Conservation (phyloP, 2,797 vertebrate species). For the Silurus lanzhouensis region DNA sequence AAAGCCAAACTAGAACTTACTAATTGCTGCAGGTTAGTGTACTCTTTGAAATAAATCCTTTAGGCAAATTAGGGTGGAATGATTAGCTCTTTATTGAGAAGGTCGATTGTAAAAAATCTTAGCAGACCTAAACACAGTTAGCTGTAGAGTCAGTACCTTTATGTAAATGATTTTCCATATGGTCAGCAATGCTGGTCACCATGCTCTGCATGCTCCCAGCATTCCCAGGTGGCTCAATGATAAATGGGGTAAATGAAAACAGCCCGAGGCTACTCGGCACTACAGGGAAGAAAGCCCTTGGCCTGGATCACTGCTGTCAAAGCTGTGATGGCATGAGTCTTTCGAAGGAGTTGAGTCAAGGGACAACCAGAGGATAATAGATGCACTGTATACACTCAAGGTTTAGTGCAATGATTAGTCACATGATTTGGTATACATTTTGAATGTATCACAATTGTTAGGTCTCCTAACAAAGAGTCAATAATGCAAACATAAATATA, state of each 20-base stretch:
- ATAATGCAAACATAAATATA: not conserved
- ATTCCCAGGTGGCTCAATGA: constrained; percentile 68
- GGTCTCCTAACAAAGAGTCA: not conserved
- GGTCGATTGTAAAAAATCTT: not conserved
- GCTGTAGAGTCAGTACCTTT: not conserved
- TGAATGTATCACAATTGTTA: not conserved
- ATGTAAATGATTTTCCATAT: constrained; percentile 28
- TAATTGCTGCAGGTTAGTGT: not conserved
- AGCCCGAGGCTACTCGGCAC: constrained; percentile 60
- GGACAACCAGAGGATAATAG: constrained; percentile 31
- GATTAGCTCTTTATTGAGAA: not conserved
- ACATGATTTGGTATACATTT: not conserved
- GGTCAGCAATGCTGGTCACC: constrained; percentile 28
- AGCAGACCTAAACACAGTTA: not conserved
- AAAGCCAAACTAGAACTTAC: not conserved
- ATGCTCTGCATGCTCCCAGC: constrained; percentile 51
- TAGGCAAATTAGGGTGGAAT: not conserved
- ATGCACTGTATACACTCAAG: not conserved
- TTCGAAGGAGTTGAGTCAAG: constrained; percentile 35
- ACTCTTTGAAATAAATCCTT: not conserved
- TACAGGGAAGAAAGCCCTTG: constrained; percentile 63
- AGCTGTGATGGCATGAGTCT: constrained; percentile 54
- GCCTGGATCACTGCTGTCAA: constrained; percentile 73
- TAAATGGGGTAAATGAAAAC: constrained; percentile 65
- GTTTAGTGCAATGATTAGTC: not conserved